These are phyloP conservation scores for Ondatra zibethicus DNA, from an alignment of 2,113 vertebrate genomes.

Conservation along the genomic window DNA sequence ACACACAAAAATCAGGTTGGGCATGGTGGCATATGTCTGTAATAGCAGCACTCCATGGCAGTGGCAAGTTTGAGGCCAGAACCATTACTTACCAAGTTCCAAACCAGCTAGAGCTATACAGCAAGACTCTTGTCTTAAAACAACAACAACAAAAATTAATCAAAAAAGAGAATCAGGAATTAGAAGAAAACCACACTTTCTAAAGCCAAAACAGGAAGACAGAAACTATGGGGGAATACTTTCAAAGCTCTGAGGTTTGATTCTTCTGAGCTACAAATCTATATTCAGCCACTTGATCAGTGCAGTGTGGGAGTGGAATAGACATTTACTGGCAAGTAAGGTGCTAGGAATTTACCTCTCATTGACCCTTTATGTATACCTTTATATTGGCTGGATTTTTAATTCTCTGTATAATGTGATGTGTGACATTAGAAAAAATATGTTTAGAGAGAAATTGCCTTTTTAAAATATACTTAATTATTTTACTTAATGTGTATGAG, in stretches of 20 bases:
- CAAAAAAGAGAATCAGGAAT: neutral
- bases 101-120: neutral
- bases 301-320: neutral
- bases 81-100: neutral
- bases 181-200: conserved; percentile 1
- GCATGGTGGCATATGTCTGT: neutral
- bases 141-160: neutral
- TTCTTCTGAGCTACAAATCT: conserved; percentile 20
- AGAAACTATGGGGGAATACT: neutral
- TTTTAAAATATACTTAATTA: neutral
- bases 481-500: neutral
- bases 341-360: neutral
- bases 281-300: neutral
- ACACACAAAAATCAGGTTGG: neutral
- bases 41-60: neutral
- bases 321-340: neutral
- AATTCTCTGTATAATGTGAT: neutral
- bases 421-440: neutral
- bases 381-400: neutral
- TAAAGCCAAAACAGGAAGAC: neutral
- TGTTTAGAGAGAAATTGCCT: neutral
- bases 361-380: neutral
- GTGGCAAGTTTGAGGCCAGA: neutral
- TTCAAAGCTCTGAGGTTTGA: conserved; percentile 1
- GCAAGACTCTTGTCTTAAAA: neutral